Base-by-base conservation (phyloP, 2,797 vertebrate species). In the Etheostoma nigrum region DNA sequence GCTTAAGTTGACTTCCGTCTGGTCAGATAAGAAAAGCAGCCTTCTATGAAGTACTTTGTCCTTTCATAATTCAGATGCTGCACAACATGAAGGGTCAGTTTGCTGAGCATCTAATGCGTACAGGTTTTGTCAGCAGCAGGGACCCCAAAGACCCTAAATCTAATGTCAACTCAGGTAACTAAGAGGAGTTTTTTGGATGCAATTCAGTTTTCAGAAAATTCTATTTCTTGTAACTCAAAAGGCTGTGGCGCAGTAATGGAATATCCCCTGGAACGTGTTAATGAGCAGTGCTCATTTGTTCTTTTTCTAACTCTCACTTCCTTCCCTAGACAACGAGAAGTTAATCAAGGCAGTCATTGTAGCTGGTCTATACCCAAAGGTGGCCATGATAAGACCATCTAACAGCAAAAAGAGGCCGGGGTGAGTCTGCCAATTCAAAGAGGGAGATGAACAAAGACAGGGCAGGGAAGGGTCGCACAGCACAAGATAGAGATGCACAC, bases 41-140 rank as follows among this genome's bases (percentile, higher is more conserved):
- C 2, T 65, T 42, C 78, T 51, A 10, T 4, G 3, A 42, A 16
- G 5, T 55, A 2, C 59, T 76, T 54, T 62, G 0, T 52, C 36
- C 4, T 82, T 80, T 51, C 84, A 2, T 78, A n/a, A 14, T 68
- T 68, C 82, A 99, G 98, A 99, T 99, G 98, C 93, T 99, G 84
- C 96, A 97, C 82, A 97, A 97, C 89, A 99, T 99, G 98, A 99
- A 99, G 89, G 96, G 95, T 3, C 98, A 99, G 89, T 99, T 99
- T 95, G 94, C 97, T 0, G 98, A 99, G 79, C 97, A 99, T 86
- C 96, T 99, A 23, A 95, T 97, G 85, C 92, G 94, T 36, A 92
- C 96, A 75, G 98, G 98, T 1, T 99, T 99, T 90, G 96, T 99
- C 76, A 95, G 91, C 86, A 98, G 96, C 88, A 96, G 91, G 76